Evolutionary conservation across 2,113 vertebrate genomes (phyloP).

Genomic region (Sylvilagus bachmani): DNA sequence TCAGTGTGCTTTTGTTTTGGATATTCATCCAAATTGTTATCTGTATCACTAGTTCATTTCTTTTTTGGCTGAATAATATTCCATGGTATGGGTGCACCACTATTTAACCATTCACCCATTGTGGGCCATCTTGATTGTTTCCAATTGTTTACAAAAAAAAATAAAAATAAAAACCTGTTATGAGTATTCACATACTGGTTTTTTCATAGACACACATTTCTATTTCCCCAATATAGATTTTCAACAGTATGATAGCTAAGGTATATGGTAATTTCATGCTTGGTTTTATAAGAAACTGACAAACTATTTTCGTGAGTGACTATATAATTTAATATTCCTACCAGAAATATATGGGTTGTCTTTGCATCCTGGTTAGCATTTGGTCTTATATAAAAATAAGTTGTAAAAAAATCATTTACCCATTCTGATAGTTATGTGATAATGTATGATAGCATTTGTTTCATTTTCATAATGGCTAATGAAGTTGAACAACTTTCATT

Average conservation of each 20-base stretch:
- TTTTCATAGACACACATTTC: not conserved
- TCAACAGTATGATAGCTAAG: not conserved
- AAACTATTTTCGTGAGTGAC: not conserved
- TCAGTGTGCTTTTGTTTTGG: not conserved
- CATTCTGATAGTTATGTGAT: not conserved
- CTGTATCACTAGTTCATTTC: not conserved
- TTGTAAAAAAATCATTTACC: not conserved
- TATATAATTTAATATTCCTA: not conserved
- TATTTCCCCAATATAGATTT: not conserved
- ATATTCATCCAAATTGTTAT: not conserved
- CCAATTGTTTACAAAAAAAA: not conserved
- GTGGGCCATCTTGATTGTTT: not conserved
- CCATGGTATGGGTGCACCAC: not conserved
- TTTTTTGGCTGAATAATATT: not conserved
- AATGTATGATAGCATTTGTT: not conserved
- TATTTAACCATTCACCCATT: not conserved
- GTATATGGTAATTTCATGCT: not conserved
- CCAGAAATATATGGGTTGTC: not conserved
- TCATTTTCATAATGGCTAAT: not conserved
- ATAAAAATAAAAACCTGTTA: slow-evolving; percentile 11
- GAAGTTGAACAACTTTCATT: not conserved
- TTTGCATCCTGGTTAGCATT: not conserved
- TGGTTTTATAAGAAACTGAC: not conserved
- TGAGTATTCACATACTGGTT: not conserved
- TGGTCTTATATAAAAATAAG: not conserved